Percentiles rank a stretch among this genome's conserved stretches.
Conservation (phyloP, 2,888 invertebrate genomes). For the Allolobophora icterica region DNA sequence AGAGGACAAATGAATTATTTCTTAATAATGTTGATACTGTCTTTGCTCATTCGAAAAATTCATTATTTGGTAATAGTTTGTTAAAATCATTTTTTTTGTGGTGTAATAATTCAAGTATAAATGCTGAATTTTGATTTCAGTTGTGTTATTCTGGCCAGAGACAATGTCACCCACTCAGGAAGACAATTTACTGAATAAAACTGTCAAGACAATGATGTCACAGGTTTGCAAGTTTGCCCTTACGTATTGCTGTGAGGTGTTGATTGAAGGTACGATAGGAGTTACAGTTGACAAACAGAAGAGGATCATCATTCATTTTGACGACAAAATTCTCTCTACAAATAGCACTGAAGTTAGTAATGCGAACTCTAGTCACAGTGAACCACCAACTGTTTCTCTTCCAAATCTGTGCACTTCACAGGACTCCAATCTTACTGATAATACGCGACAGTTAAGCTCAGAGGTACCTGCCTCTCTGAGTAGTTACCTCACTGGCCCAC, state of each 20-base stretch:
- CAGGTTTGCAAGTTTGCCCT: slow-evolving; percentile 45
- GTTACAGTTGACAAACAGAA: slow-evolving; percentile 44
- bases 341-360: slow-evolving; percentile 20
- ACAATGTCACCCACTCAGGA: slow-evolving; percentile 11
- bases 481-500: not conserved
- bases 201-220: slow-evolving; percentile 42
- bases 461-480: not conserved
- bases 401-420: not conserved
- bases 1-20: not conserved
- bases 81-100: not conserved
- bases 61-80: not conserved
- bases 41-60: not conserved
- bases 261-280: slow-evolving; percentile 45
- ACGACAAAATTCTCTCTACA: slow-evolving; percentile 35
- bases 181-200: slow-evolving; percentile 37
- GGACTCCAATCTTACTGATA: not conserved
- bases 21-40: not conserved
- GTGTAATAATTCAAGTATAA: not conserved
- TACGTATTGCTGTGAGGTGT: slow-evolving; percentile 41
- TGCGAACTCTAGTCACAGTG: slow-evolving; percentile 13
- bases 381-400: not conserved
- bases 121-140: not conserved
- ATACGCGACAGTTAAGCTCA: not conserved
- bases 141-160: not conserved
- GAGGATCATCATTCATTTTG: slow-evolving; percentile 43